Evolutionary conservation across 2,113 vertebrate species (phyloP), one percentile per base, ranked within the genome.

Genomic region (Loxodonta africana): DNA sequence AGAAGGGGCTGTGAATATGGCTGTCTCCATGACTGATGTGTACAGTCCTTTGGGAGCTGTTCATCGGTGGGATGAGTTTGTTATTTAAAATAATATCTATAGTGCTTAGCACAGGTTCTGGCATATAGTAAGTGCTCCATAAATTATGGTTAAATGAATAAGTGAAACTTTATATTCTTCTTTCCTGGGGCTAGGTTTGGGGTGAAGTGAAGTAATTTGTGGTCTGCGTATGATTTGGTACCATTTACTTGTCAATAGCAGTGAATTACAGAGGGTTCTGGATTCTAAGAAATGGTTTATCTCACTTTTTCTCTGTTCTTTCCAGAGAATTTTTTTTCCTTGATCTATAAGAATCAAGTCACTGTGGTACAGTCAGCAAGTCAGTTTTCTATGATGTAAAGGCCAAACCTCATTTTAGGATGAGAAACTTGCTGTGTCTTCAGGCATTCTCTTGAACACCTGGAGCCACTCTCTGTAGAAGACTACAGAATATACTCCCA

Each of bases 381-480:
- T 78, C 25, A 41, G 18, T 77, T 20, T 63, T 28, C 62, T 77
- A 21, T 25, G 53, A 78, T 11, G 17, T 33, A 20, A 83, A 88
- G 51, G 8, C 28, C 69, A 86, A 76, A 65, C 15, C 30, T 94
- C 8, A 88, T 63, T 83, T 97, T 57, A 74, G 74, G 69, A 82
- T 85, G 76, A 77, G 46, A 94, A 62, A 5, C 15, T 74, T 80
- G 67, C 67, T 41, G 48, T 37, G 62, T 69, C 17, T 65, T 41
- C 33, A 65, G 37, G 2, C 28, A 11, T 51, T 86, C 63, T 82
- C 37, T 63, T 11, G 41, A 33, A 18, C 4, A 26, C 41, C 14
- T 23, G 6, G 60, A 62, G 46, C 37, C 10, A 8, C 21, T 74
- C 10, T 44, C 26, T 11, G 0, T 48, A 57, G 69, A 17, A 78